Evolutionary conservation across 2,888 invertebrate genomes (phyloP).

Genomic region (Standfussiana lucernea): DNA sequence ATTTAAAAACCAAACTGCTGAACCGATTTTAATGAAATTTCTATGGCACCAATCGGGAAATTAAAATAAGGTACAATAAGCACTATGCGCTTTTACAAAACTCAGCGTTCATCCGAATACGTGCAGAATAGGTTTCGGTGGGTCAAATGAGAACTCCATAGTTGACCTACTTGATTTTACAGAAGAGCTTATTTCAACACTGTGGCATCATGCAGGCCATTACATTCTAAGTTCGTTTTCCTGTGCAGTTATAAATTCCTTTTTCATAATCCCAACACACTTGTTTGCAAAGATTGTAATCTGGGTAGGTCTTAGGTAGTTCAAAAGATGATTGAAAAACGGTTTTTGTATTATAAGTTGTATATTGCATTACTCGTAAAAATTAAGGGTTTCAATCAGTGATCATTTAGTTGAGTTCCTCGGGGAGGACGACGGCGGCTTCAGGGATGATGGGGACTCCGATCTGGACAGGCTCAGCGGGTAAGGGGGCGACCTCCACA

Average conservation of each 20-base stretch:
- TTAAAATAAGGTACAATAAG: no score
- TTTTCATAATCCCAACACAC: not conserved
- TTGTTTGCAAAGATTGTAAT: not conserved
- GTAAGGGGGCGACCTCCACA: conserved; percentile 46
- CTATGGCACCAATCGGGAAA: no score
- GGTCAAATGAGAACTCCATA: not conserved
- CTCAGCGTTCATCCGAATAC: no score
- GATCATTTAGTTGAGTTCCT: conserved; percentile 66
- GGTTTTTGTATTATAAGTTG: not conserved
- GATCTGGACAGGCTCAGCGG: conserved; percentile 59
- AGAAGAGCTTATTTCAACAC: not conserved
- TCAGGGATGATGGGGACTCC: conserved; percentile 71
- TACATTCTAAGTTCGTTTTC: not conserved
- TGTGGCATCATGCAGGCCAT: not conserved
- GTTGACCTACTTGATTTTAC: not conserved
- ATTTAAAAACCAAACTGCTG: no score
- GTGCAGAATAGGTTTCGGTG: no score
- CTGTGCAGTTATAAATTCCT: not conserved
- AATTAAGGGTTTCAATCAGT: not conserved
- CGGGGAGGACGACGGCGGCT: conserved; percentile 70
- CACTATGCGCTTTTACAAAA: no score
- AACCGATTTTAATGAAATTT: no score
- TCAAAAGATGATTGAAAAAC: not conserved
- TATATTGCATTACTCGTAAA: conserved; percentile 4
- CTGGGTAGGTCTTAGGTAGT: not conserved